phyloP scores from a whole-genome alignment of 2,797 vertebrate species.

The Oryzias sinensis region DNA sequence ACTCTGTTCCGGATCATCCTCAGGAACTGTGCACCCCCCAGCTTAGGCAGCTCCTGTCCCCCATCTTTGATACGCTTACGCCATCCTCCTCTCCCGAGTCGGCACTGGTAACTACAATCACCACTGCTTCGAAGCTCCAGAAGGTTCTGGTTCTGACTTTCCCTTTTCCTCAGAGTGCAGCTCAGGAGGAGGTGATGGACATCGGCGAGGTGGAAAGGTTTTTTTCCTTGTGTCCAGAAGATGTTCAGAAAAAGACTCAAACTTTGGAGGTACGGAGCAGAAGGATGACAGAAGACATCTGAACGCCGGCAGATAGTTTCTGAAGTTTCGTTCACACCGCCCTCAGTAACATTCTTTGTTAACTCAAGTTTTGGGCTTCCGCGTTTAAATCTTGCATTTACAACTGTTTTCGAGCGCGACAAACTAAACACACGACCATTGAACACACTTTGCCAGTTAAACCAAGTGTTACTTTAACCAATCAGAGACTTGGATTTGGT shows the following conservation, averaged over 20 bases:
- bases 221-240: conserved; percentile 65
- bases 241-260: conserved; percentile 24
- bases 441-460: no score
- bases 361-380: no score
- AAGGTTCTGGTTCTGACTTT: accelerated
- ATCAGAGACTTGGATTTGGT: no score
- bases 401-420: no score
- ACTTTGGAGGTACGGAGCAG: conserved; percentile 44
- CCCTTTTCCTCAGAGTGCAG: conserved; percentile 36
- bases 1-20: conserved; percentile 70
- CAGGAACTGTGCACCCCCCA: conserved; percentile 82
- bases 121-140: accelerated
- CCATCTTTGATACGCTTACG: conserved; percentile 76
- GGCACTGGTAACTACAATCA: conserved; percentile 11
- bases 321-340: no score
- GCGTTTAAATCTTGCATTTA: no score
- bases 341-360: no score
- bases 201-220: conserved; percentile 72
- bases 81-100: conserved; percentile 24
- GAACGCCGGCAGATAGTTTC: not conserved
- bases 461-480: no score
- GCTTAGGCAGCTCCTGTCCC: conserved; percentile 79
- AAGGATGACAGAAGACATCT: not conserved
- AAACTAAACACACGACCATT: no score
- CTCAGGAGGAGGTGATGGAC: conserved; percentile 57